Evolutionary conservation across 2,888 invertebrate genomes (phyloP).

Genomic region (Drosophila kuntzei): DNA sequence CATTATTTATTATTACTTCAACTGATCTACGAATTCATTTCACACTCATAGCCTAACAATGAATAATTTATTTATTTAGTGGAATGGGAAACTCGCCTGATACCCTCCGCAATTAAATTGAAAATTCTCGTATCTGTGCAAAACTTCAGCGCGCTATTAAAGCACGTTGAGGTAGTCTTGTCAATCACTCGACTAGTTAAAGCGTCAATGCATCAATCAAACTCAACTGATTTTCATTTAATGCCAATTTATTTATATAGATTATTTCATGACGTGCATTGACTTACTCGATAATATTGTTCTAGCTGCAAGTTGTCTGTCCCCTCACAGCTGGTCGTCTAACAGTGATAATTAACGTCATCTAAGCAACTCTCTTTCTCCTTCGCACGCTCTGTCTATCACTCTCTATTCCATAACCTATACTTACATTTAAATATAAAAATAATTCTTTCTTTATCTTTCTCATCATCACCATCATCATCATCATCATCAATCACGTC

Average conservation of each 20-base stretch:
- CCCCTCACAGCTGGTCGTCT: slow-evolving; percentile 43
- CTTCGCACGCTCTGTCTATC: background rate
- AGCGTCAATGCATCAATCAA: slow-evolving; percentile 68
- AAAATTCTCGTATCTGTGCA: background rate
- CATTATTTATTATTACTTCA: background rate
- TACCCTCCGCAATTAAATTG: background rate
- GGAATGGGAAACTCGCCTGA: background rate
- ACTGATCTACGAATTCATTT: background rate
- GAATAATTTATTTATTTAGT: background rate
- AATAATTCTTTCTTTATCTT: slow-evolving; percentile 13
- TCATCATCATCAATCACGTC: slow-evolving; percentile 73
- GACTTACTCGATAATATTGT: slow-evolving; percentile 39
- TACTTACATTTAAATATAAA: background rate
- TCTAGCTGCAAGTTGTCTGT: slow-evolving; percentile 29
- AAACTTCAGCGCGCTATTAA: background rate
- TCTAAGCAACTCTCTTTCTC: slow-evolving; percentile 4
- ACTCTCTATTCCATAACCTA: background rate
- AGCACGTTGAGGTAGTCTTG: slow-evolving; percentile 1
- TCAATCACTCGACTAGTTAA: slow-evolving; percentile 23
- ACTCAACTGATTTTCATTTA: slow-evolving; percentile 53
- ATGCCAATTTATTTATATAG: slow-evolving; percentile 58
- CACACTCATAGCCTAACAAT: background rate
- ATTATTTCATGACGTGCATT: slow-evolving; percentile 57
- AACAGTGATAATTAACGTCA: slow-evolving; percentile 55
- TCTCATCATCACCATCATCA: slow-evolving; percentile 69